phyloP scores from a whole-genome alignment of 2,888 invertebrate species.

The Eupithecia inturbata region DNA sequence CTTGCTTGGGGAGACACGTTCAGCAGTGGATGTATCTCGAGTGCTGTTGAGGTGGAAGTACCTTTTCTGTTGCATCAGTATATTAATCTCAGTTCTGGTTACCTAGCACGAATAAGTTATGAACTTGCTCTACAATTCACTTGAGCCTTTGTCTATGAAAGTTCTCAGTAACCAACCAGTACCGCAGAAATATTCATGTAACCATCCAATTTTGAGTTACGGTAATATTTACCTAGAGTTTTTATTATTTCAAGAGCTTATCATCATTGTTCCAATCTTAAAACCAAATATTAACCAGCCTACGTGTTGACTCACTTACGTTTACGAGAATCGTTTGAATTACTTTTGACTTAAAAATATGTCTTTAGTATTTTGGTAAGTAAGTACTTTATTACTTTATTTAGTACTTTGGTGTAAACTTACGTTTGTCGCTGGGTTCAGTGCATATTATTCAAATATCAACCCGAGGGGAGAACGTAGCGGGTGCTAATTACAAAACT shows the following conservation, averaged over 20 bases:
- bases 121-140: too few relatives aligned
- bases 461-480: constrained; percentile 52
- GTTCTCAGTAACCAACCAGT: too few relatives aligned
- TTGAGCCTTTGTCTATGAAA: background rate
- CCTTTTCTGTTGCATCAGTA: background rate
- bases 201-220: too few relatives aligned
- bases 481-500: constrained; percentile 68
- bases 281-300: too few relatives aligned
- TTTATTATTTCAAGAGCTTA: too few relatives aligned
- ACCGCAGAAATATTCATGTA: too few relatives aligned
- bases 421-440: constrained; percentile 23
- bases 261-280: too few relatives aligned
- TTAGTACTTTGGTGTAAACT: background rate
- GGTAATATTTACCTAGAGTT: too few relatives aligned
- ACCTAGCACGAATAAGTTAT: background rate
- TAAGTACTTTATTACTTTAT: background rate
- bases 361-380: too few relatives aligned
- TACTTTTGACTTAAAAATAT: too few relatives aligned
- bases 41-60: background rate
- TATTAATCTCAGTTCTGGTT: background rate
- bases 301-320: too few relatives aligned
- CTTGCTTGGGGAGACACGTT: background rate
- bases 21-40: background rate
- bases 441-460: constrained; percentile 66
- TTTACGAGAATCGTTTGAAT: too few relatives aligned